A percentile compares a stretch with the other conserved stretches of the same genome.
Evolutionary conservation across 2,888 invertebrate genomes (phyloP).

Genomic region (Minunthozetes semirufus): DNA sequence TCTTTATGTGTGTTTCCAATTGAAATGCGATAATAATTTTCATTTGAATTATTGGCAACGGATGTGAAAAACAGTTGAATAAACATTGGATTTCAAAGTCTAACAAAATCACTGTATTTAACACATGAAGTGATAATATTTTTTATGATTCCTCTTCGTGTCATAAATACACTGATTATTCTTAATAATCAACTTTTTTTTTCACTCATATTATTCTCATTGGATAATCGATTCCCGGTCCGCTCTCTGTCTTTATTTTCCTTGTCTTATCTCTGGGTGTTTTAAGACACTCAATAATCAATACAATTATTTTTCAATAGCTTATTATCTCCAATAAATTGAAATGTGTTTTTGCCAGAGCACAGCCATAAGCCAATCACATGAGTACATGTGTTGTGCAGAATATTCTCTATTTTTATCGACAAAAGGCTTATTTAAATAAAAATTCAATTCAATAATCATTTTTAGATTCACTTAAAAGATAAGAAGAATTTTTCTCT

Average conservation of each 20-base stretch:
- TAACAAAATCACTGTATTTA: neutral
- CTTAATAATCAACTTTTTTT: neutral
- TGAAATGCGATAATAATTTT: slow-evolving; percentile 21
- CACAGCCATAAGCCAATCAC: neutral
- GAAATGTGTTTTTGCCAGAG: too few relatives aligned
- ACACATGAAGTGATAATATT: slow-evolving; percentile 2
- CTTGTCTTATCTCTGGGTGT: too few relatives aligned
- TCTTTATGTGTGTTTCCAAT: slow-evolving; percentile 8
- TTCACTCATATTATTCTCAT: neutral
- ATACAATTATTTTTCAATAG: too few relatives aligned
- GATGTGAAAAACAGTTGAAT: slow-evolving; percentile 26
- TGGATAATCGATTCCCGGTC: neutral
- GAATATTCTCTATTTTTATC: neutral
- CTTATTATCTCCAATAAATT: too few relatives aligned
- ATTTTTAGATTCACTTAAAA: neutral
- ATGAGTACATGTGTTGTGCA: neutral
- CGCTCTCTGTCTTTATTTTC: too few relatives aligned
- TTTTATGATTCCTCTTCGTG: neutral
- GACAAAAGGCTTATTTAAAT: slow-evolving; percentile 4
- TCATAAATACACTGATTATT: neutral
- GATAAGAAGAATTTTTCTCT: neutral
- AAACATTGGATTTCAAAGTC: slow-evolving; percentile 26
- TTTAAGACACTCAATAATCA: too few relatives aligned
- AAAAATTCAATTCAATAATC: slow-evolving; percentile 2
- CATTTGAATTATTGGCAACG: slow-evolving; percentile 16